Conservation (phyloP, 1,140 invertebrate genomes). For the Berghia stephanieae region DNA sequence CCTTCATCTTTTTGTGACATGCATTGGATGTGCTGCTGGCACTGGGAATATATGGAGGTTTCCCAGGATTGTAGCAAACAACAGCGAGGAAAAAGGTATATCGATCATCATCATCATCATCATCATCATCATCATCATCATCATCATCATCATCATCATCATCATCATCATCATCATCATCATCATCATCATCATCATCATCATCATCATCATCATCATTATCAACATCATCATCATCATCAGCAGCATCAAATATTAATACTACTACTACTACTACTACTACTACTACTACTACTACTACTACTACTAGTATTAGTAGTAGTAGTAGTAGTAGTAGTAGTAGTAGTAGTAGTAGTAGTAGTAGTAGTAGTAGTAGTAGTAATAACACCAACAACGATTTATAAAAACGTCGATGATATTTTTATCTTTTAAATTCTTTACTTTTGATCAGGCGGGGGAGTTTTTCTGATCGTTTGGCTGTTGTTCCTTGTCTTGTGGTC, state of each 20-base stretch:
- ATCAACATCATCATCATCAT: too few relatives aligned
- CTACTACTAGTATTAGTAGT: too few relatives aligned
- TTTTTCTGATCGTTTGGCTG: conserved; percentile 59
- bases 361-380: not conserved
- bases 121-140: not conserved
- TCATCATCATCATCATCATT: too few relatives aligned
- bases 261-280: too few relatives aligned
- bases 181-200: too few relatives aligned
- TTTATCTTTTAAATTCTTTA: not conserved
- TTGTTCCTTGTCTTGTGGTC: conserved; percentile 62
- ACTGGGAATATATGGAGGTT: conserved; percentile 65
- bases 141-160: conserved; percentile 4
- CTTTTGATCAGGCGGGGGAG: conserved; percentile 50
- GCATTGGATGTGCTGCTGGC: conserved; percentile 59
- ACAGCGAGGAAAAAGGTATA: conserved; percentile 55
- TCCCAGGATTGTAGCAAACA: conserved; percentile 58
- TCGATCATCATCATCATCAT: too few relatives aligned
- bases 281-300: too few relatives aligned
- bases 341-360: conserved; percentile 12
- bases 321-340: conserved; percentile 6
- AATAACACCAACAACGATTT: not conserved
- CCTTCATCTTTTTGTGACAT: conserved; percentile 51
- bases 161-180: too few relatives aligned
- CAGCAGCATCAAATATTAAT: too few relatives aligned
- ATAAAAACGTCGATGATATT: not conserved